Evolutionary conservation across 2,888 invertebrate species (phyloP).

Genomic region (Amphipoea oculea): DNA sequence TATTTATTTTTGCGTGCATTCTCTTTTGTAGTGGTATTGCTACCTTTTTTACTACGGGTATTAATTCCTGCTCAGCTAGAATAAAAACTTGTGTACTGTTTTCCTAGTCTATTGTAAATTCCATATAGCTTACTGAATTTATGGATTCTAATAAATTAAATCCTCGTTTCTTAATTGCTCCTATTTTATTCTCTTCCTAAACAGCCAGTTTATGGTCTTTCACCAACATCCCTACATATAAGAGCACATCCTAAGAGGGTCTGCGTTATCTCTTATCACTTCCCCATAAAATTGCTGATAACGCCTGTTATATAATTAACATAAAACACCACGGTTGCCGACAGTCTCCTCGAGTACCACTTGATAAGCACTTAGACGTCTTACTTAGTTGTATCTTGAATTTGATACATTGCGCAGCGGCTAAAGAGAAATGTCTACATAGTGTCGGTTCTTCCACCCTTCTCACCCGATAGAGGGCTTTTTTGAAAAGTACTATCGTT

Average conservation of each 20-base stretch:
- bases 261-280: slow-evolving; percentile 57
- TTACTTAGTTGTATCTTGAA: slow-evolving; percentile 38
- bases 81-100: not conserved
- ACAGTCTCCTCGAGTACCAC: slow-evolving; percentile 49
- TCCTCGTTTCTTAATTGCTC: slow-evolving; percentile 27
- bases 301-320: slow-evolving; percentile 60
- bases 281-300: slow-evolving; percentile 64
- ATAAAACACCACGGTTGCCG: slow-evolving; percentile 56
- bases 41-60: not conserved
- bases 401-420: slow-evolving; percentile 5
- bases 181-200: slow-evolving; percentile 18
- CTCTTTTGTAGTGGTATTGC: not conserved
- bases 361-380: slow-evolving; percentile 60
- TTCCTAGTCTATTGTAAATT: not conserved
- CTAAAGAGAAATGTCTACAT: not conserved
- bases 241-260: slow-evolving; percentile 38
- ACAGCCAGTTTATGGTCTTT: slow-evolving; percentile 14
- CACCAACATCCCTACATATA: slow-evolving; percentile 49
- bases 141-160: slow-evolving; percentile 13
- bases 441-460: not conserved
- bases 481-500: not conserved
- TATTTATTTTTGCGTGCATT: slow-evolving; percentile 13
- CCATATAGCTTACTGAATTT: not conserved
- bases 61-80: not conserved
- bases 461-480: not conserved